Percentiles rank a stretch among this genome's conserved stretches.
Evolutionary conservation across 2,797 vertebrate genomes (phyloP).

Genomic region (Picus viridis): DNA sequence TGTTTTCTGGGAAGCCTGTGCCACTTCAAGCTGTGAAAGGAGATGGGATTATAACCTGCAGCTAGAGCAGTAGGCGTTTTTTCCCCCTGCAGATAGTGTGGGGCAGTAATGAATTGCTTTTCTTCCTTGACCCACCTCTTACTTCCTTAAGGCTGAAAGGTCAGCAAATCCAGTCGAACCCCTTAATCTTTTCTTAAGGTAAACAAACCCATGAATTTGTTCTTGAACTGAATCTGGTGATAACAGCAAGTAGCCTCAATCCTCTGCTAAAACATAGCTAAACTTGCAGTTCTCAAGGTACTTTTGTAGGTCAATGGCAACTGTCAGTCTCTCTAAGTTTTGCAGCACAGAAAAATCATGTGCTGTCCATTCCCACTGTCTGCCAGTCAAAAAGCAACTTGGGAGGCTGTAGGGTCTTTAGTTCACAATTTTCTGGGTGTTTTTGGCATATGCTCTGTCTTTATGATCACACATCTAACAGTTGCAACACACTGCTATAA

Average conservation of each 20-base stretch:
- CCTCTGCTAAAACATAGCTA: conserved; percentile 11
- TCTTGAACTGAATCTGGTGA: conserved; percentile 9
- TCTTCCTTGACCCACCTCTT: neutral
- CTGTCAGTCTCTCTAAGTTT: neutral
- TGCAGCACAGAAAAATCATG: neutral
- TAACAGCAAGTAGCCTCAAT: conserved; percentile 23
- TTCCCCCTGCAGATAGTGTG: neutral
- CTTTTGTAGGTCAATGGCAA: conserved; percentile 9
- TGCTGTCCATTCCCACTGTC: neutral
- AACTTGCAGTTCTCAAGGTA: conserved; percentile 8
- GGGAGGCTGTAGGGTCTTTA: neutral
- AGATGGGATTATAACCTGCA: conserved; percentile 25
- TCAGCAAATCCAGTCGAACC: conserved; percentile 42
- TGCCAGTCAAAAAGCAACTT: neutral
- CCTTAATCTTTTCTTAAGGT: neutral
- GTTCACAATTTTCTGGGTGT: neutral
- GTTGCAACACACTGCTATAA: neutral
- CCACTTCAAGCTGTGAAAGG: neutral
- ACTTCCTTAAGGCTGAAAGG: neutral
- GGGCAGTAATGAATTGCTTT: conserved; percentile 16
- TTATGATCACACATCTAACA: fast-evolving
- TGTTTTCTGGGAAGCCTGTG: neutral
- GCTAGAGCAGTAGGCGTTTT: neutral
- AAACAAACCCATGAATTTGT: conserved; percentile 9
- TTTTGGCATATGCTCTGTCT: neutral